Evolutionary conservation across 2,888 invertebrate species (phyloP).

Genomic region (Julus scanicus): DNA sequence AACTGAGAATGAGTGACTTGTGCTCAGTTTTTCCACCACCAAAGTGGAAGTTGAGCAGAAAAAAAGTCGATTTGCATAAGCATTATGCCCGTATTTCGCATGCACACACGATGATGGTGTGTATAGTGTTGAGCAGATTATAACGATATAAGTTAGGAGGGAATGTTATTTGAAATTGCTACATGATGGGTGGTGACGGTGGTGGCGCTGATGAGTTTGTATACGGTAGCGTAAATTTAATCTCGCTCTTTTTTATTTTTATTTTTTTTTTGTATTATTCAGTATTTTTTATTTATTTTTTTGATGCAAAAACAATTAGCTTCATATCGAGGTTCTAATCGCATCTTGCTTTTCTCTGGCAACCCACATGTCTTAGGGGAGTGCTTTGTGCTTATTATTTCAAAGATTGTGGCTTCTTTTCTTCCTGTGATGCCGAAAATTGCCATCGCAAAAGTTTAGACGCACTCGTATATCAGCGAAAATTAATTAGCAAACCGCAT

Average conservation of each 20-base stretch:
- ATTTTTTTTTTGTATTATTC: neutral
- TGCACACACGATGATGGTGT: neutral
- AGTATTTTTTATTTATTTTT: too few relatives aligned
- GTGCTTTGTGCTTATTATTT: conserved; percentile 48
- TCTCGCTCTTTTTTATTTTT: neutral
- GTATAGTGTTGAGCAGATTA: neutral
- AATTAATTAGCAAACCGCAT: conserved; percentile 17
- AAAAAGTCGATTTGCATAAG: neutral
- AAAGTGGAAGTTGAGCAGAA: too few relatives aligned
- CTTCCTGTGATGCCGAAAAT: neutral
- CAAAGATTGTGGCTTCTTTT: conserved; percentile 53
- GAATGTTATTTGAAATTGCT: neutral
- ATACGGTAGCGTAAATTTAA: conserved; percentile 16
- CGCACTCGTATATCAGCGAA: neutral
- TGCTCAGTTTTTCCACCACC: neutral
- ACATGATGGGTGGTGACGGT: conserved; percentile 22
- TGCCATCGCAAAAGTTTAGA: neutral
- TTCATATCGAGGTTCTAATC: neutral
- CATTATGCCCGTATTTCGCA: neutral
- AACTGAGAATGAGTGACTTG: neutral
- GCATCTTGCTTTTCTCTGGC: conserved; percentile 44
- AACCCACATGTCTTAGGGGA: conserved; percentile 53
- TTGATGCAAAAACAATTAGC: conserved; percentile 30
- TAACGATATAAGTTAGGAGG: neutral
- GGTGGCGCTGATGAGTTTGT: conserved; percentile 22